Evolutionary conservation across 2,888 invertebrate species (phyloP), one percentile per base, ranked within the genome.

Genomic region (Amorpha juglandis): DNA sequence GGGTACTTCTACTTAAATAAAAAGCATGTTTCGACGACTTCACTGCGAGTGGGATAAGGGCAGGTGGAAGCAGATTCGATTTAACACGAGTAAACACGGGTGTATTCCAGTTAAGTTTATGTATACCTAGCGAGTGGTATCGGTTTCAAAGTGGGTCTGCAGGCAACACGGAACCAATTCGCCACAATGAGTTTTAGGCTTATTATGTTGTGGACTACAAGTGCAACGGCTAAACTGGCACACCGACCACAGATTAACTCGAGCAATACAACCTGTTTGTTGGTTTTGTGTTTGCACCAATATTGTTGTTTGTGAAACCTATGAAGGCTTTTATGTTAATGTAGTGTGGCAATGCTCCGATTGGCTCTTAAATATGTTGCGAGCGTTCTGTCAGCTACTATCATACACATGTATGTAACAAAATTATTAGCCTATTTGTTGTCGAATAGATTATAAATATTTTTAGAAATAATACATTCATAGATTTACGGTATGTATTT

Each of bases 121-220:
- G 42, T 6, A 42, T 42, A 19, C 53, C n/a, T n/a, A 11, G 19
- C 42, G 12, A 58, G 19, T 42, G 19, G 42, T 58, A 58, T 58
- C 58, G 11, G 19, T 12, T 19, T 0, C 1, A 38, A 58, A 42
- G 19, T 58, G 19, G 58, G 38, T 11, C 58, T 38, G 42, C 42
- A 58, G 42, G 21, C 58, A 58, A 58, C 42, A 19, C 58, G 58
- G 64, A 64, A 64, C 53, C 27, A 55, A 11, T 64, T 58, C 16
- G 1, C 58, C 42, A 42, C 58, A 58, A 55, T 55, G 55, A 35
- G 35, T 55, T 55, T 55, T 38, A 55, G 55, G 38, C 16, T 38
- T 38, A 55, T n/a, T 58, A 12, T 42, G 58, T 48, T 45, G 8
- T 48, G 48, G 62, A 21, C 9, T 27, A 33, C 48, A 33, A 45